These are phyloP conservation scores for Puffinus mauretanicus DNA, from an alignment of 2,113 vertebrate species.

Conservation along the genomic window DNA sequence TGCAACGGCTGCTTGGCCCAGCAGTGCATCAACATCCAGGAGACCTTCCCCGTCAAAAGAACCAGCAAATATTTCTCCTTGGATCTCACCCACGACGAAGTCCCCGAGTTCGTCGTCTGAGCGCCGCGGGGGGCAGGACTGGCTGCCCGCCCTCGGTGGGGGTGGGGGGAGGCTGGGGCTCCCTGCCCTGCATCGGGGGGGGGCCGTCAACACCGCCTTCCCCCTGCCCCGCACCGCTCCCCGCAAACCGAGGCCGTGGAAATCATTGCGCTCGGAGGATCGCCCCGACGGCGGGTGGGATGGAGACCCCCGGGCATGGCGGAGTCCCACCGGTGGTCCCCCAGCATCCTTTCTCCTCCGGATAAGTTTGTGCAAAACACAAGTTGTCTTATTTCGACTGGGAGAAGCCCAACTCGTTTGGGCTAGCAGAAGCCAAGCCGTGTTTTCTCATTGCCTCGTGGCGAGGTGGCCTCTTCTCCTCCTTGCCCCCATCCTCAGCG, in stretches of 20 bases:
- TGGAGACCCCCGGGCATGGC: not conserved
- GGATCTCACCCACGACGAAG: conserved; percentile 91
- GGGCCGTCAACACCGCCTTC: rapidly evolving
- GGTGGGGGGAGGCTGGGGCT: not conserved
- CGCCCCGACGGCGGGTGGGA: not conserved
- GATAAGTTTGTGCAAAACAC: not conserved
- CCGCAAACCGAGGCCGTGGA: not conserved
- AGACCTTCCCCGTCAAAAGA: conserved; percentile 88
- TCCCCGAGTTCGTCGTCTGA: conserved; percentile 97
- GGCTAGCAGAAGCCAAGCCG: not conserved
- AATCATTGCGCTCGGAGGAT: conserved; percentile 25
- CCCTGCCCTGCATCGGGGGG: not conserved
- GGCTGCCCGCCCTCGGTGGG: not conserved
- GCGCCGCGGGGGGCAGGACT: not conserved
- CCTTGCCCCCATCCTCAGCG: not conserved
- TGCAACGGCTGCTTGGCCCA: conserved; percentile 84
- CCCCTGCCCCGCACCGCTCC: not conserved
- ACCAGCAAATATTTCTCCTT: conserved; percentile 98
- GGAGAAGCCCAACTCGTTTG: not conserved
- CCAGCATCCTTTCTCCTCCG: not conserved
- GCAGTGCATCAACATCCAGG: conserved; percentile 84
- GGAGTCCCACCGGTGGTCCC: not conserved
- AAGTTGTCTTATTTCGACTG: not conserved
- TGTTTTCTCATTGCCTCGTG: not conserved
- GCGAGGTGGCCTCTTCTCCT: not conserved